Evolutionary conservation across 2,888 invertebrate species (phyloP).

Genomic region (Pandemis heparana): DNA sequence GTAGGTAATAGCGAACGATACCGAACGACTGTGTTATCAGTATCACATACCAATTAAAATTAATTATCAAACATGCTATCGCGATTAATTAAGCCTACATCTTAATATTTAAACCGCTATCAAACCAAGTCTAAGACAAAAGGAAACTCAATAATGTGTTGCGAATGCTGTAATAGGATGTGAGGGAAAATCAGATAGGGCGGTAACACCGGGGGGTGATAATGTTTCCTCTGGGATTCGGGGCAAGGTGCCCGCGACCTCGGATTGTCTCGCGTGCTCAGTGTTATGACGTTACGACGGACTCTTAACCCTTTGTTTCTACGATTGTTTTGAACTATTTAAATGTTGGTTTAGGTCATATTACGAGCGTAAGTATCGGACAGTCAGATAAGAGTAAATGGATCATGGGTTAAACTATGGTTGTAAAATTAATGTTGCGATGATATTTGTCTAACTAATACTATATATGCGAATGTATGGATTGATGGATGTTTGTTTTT

Average conservation of each 20-base stretch:
- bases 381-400: neutral
- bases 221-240: slow-evolving; percentile 69
- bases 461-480: no score
- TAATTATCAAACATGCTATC: slow-evolving; percentile 20
- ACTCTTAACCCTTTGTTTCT: slow-evolving; percentile 46
- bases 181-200: slow-evolving; percentile 66
- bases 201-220: slow-evolving; percentile 66
- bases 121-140: slow-evolving; percentile 55
- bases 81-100: slow-evolving; percentile 23
- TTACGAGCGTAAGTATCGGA: slow-evolving; percentile 11
- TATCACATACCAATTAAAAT: slow-evolving; percentile 30
- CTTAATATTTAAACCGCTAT: slow-evolving; percentile 33
- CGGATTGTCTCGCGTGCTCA: slow-evolving; percentile 65
- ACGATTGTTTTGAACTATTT: slow-evolving; percentile 48
- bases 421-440: neutral
- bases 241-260: slow-evolving; percentile 68
- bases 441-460: no score
- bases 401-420: neutral
- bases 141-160: slow-evolving; percentile 60
- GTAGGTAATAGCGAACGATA: neutral
- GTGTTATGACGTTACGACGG: slow-evolving; percentile 53
- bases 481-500: no score
- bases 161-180: slow-evolving; percentile 62
- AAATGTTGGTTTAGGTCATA: slow-evolving; percentile 46
- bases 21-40: slow-evolving; percentile 2